Base-by-base conservation (phyloP, 2,888 invertebrate genomes). In the Helicoverpa assulta region DNA sequence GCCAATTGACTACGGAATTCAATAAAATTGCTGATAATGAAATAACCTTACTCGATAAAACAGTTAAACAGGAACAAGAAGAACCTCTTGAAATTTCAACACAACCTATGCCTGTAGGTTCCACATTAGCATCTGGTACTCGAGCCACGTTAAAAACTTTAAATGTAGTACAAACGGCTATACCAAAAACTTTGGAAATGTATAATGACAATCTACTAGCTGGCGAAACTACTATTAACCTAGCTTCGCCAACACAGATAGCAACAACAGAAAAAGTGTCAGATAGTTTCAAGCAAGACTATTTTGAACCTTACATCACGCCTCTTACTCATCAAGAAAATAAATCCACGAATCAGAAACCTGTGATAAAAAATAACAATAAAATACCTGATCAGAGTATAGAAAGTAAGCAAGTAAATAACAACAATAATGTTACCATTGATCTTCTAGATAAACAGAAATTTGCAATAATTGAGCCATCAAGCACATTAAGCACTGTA, bases 1-100 rank as follows among this genome's bases (percentile, higher is more conserved):
- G 29, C 8, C 14, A 61, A 12, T 53, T 50, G 10, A 26, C 57
- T 43, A 51, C 52, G 8, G 47, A 71, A 58, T 19, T 18, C 18
- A 29, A 10, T 51, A 18, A 53, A 61, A 52, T 10, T 50, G 3
- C 10, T 5, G 18, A 50, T 55, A 19, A 1, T 7, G n/a, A 63
- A 19, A 12, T 18, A 19, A 19, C 56, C 14, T 29, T 16, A 16
- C 16, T n/a, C 7, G 14, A 10, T 43, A 57, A n/a, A 18, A 55
- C 29, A 0, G 4, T 12, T 29, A 18, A 57, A n/a, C n/a, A 61
- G 18, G 37, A 43, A 1, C 26, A 26, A 5, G 8, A 40, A 0
- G 1, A 50, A 14, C n/a, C 10, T 0, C 3, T n/a, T 21, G 21
- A 10, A 55, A 59, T 40, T 12, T 8, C 19, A 40, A 43, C 40